These are phyloP conservation scores for Phalloptychus januarius DNA, from an alignment of 2,797 vertebrate species.

Conservation along the genomic window DNA sequence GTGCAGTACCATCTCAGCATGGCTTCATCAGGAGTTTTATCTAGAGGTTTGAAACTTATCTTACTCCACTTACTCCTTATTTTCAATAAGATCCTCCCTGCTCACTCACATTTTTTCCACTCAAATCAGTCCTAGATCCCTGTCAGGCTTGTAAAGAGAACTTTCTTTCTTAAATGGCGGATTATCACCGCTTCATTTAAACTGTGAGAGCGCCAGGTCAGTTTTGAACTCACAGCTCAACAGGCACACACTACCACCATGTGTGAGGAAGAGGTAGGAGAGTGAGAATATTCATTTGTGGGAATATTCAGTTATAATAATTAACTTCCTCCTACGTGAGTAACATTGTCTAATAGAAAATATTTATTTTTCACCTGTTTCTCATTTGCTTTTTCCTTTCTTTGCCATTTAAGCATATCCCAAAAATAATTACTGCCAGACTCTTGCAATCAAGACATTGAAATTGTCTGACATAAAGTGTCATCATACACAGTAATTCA, in stretches of 20 bases:
- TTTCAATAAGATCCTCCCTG: conserved; percentile 24
- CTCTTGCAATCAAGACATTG: not conserved
- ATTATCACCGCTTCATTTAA: conserved; percentile 23
- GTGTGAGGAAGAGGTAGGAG: conserved; percentile 16
- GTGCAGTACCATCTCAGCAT: not conserved
- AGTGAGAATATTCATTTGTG: not conserved
- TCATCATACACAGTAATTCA: not conserved
- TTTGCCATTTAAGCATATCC: not conserved
- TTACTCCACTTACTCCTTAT: conserved; percentile 26
- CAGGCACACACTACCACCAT: conserved; percentile 11
- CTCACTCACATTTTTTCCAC: conserved; percentile 11
- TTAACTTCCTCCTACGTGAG: not conserved
- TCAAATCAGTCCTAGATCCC: conserved; percentile 20
- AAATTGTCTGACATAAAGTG: not conserved
- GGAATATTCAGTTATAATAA: not conserved
- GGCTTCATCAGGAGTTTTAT: conserved; percentile 11
- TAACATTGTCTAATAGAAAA: conserved; percentile 16
- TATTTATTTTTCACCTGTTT: conserved; percentile 18
- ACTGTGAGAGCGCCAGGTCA: conserved; percentile 10
- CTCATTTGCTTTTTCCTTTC: conserved; percentile 18
- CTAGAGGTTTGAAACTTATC: not conserved
- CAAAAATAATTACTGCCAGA: not conserved
- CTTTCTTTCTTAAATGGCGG: conserved; percentile 9
- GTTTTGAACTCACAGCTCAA: conserved; percentile 19
- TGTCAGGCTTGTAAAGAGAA: not conserved